Base-by-base conservation (phyloP, 1,140 invertebrate genomes). In the Drosophila insularis region DNA sequence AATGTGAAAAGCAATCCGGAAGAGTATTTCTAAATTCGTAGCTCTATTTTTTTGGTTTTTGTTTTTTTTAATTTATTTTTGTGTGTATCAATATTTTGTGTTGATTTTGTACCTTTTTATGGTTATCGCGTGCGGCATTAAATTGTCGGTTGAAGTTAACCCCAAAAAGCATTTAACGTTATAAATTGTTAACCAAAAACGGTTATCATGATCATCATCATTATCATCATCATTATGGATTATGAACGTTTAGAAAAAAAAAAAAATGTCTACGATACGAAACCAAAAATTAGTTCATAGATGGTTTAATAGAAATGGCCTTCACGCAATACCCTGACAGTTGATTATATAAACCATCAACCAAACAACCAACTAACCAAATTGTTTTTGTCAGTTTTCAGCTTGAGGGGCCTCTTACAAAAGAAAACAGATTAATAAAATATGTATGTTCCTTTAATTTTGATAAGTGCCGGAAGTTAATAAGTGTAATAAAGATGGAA, bases 221-320 rank as follows among this genome's bases (percentile, higher is more conserved):
- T 73, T 76, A 73, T 43, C 62, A 61, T 50, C 13, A 50, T 50
- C 14, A 46, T 46, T 46, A 21, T 21, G 17, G 17, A 13, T 21
- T 50, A 50, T 50, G 43, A 50, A 50, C 43, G 43, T 50, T 50
- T 50, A 50, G 43, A 50, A 50, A 50, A 27, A 27, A 4, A 4
- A 4, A 27, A 27, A 50, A 21, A 8, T 50, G 2, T 50, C 17
- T 50, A 13, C 35, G 35, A 50, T 50, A 17, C 40, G 40, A 59
- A 70, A 72, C 76, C 62, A 50, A 53, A 46, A 78, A 76, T 89
- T 75, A 76, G 68, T 50, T 79, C 19, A 55, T 56, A 69, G 54
- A 56, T 63, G 68, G 59, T 50, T 56, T 72, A 79, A 84, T 89
- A 76, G 76, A 80, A 79, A 80, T 80, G 69, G 64, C 80, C 84